These are phyloP conservation scores for Globia sparganii DNA, from an alignment of 2,888 invertebrate species.

Conservation along the genomic window DNA sequence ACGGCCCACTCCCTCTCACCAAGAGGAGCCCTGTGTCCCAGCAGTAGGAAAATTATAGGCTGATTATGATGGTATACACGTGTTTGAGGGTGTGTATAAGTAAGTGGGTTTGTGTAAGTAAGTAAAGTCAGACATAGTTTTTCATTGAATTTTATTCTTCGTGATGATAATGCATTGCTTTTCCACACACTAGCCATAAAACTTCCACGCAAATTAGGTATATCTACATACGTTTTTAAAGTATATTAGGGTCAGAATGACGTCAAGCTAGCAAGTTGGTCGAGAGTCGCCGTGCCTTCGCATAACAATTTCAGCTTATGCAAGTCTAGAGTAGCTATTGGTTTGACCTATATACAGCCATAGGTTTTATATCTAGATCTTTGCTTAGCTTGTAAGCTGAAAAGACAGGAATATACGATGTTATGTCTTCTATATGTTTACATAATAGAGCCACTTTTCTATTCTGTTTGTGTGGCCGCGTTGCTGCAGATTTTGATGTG, in stretches of 20 bases:
- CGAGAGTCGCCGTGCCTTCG: conserved; percentile 71
- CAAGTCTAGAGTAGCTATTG: conserved; percentile 65
- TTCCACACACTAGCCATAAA: not conserved
- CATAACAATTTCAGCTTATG: conserved; percentile 75
- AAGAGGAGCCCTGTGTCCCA: too few species aligned
- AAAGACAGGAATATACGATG: not conserved
- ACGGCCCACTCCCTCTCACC: too few species aligned
- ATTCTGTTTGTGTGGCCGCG: not conserved
- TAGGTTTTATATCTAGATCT: conserved; percentile 37
- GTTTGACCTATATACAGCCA: conserved; percentile 51
- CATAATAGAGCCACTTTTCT: not conserved
- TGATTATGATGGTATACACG: too few species aligned
- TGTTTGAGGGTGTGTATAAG: too few species aligned
- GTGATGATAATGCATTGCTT: too few species aligned
- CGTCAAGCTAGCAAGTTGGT: conserved; percentile 65
- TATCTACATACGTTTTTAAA: conserved; percentile 39
- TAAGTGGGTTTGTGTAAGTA: too few species aligned
- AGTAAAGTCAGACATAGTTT: not conserved
- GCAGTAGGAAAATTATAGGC: too few species aligned
- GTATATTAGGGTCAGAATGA: conserved; percentile 53
- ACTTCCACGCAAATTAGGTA: conserved; percentile 9
- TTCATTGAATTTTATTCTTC: not conserved
- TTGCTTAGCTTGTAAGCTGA: conserved; percentile 23
- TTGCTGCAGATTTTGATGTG: not conserved
- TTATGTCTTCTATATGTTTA: not conserved